Evolutionary conservation across 2,113 vertebrate genomes (phyloP).

Genomic region (Sphaerodactylus townsendi): DNA sequence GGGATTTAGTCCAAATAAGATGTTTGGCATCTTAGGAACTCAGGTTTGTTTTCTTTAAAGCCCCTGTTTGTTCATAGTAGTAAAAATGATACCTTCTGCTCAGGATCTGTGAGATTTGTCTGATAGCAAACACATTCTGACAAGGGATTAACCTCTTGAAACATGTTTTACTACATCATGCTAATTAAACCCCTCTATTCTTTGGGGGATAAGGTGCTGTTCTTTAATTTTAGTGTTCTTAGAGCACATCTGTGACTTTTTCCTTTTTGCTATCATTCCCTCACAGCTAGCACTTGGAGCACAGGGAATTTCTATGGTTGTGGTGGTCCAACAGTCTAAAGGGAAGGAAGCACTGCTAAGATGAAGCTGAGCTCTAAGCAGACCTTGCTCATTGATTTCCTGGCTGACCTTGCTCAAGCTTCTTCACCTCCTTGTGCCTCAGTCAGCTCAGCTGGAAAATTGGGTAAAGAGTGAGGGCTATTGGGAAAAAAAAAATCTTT

Average conservation of each 20-base stretch:
- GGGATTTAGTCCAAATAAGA: conserved; percentile 52
- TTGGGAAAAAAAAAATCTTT: conserved; percentile 60
- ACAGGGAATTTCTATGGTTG: background rate
- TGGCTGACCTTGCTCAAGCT: conserved; percentile 63
- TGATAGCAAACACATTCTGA: conserved; percentile 50
- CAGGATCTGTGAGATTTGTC: conserved; percentile 46
- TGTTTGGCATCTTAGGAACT: conserved; percentile 51
- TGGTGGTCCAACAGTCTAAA: conserved; percentile 38
- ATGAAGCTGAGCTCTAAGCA: conserved; percentile 66
- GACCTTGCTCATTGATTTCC: conserved; percentile 69
- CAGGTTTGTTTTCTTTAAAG: conserved; percentile 55
- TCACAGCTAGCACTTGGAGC: conserved; percentile 17
- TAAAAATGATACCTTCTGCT: conserved; percentile 45
- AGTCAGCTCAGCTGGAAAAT: conserved; percentile 75
- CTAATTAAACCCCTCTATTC: conserved; percentile 58
- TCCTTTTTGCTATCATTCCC: conserved; percentile 58
- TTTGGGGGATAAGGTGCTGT: conserved; percentile 53
- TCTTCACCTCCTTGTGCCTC: conserved; percentile 67
- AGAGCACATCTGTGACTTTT: conserved; percentile 47
- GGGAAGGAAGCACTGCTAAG: conserved; percentile 50
- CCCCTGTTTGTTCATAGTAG: conserved; percentile 27
- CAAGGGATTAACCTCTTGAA: conserved; percentile 57
- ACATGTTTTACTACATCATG: conserved; percentile 6
- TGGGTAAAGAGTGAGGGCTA: conserved; percentile 69
- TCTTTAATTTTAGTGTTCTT: conserved; percentile 55